Conservation (phyloP, 1,140 invertebrate species). For the Limonius californicus region DNA sequence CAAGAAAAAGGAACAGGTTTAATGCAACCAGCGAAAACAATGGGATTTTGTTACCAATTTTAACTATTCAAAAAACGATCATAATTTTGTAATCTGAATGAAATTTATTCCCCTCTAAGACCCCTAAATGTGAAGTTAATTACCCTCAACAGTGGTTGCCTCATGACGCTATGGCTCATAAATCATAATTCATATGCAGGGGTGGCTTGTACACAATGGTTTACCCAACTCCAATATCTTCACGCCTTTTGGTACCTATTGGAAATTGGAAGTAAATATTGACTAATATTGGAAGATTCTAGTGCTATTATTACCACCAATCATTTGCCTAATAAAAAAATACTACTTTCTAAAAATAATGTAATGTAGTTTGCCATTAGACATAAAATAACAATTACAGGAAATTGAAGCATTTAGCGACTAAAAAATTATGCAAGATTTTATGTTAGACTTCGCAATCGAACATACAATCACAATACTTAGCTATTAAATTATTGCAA, state of each 20-base stretch:
- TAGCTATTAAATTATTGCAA: too few relatives aligned
- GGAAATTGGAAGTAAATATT: constrained; percentile 2
- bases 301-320: neutral
- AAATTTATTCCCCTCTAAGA: constrained; percentile 17
- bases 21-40: neutral
- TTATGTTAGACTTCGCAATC: too few relatives aligned
- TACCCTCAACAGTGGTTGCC: constrained; percentile 33
- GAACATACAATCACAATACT: too few relatives aligned
- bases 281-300: neutral
- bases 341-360: too few relatives aligned
- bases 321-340: too few relatives aligned
- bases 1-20: neutral
- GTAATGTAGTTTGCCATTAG: too few relatives aligned
- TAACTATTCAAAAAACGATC: neutral
- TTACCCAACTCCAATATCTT: constrained; percentile 23
- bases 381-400: too few relatives aligned
- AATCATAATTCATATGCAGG: constrained; percentile 31
- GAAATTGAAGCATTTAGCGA: too few relatives aligned
- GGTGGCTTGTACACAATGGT: constrained; percentile 18
- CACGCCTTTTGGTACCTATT: constrained; percentile 16
- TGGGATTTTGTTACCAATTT: neutral
- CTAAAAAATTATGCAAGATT: too few relatives aligned
- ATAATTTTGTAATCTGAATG: constrained; percentile 1
- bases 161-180: constrained; percentile 30
- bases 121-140: constrained; percentile 28